Conservation (phyloP, 2,888 invertebrate genomes). For the Caenorhabditis zanzibari region DNA sequence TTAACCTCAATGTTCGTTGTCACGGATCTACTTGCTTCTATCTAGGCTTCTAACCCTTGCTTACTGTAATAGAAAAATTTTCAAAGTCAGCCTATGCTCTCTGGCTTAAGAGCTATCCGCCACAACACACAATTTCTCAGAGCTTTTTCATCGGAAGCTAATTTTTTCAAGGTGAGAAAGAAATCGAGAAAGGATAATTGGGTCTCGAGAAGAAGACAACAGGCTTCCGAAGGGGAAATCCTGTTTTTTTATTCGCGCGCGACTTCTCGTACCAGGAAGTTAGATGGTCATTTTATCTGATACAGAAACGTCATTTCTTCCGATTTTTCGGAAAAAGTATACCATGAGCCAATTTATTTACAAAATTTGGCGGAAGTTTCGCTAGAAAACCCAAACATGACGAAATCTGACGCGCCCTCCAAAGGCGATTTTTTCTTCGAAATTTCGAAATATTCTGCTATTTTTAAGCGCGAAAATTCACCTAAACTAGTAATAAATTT, state of each 20-base stretch:
- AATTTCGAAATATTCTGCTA: conserved; percentile 14
- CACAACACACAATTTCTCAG: conserved; percentile 8
- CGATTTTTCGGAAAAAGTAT: too few species aligned
- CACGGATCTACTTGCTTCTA: conserved; percentile 24
- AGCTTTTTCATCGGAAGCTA: conserved; percentile 35
- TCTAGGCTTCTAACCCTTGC: not conserved
- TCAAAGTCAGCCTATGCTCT: conserved; percentile 49
- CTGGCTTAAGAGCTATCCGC: conserved; percentile 18
- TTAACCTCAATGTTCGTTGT: not conserved
- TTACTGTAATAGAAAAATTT: not conserved
- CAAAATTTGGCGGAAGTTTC: conserved; percentile 1
- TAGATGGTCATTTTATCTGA: not conserved
- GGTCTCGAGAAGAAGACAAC: conserved; percentile 31
- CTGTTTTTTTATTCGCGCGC: conserved; percentile 12
- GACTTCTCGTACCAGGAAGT: conserved; percentile 24
- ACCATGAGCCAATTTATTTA: too few species aligned
- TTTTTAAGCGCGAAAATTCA: not conserved
- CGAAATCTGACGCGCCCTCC: conserved; percentile 24
- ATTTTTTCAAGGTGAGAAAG: conserved; percentile 54
- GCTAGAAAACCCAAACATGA: conserved; percentile 34
- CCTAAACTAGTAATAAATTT: too few species aligned
- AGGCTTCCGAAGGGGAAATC: conserved; percentile 10
- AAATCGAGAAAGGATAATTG: not conserved
- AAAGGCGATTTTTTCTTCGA: not conserved
- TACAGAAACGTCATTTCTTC: too few species aligned